These are phyloP conservation scores for Lophotis ruficrista DNA, from an alignment of 2,113 vertebrate species.

Conservation along the genomic window DNA sequence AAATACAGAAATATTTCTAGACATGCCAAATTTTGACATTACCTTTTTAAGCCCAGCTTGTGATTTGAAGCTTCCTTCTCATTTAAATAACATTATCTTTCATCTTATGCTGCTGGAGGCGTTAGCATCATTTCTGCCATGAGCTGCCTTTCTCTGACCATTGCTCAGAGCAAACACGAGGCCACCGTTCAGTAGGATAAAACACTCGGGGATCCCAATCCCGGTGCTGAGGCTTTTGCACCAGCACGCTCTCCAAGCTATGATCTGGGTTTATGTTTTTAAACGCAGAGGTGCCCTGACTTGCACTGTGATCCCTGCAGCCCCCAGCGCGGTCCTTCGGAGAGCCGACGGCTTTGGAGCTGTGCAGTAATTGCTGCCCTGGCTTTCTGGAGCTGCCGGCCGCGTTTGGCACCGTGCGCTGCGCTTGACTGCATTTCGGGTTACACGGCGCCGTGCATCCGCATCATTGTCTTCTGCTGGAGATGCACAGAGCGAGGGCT, in stretches of 20 bases:
- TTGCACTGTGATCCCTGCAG: background rate
- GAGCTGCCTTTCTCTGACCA: background rate
- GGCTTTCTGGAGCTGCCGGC: background rate
- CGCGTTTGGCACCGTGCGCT: fast-evolving
- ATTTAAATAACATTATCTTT: background rate
- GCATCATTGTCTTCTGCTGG: background rate
- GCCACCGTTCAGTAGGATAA: background rate
- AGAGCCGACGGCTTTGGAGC: background rate
- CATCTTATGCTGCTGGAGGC: background rate
- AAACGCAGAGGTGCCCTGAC: background rate
- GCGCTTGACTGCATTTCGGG: background rate
- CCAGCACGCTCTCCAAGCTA: background rate
- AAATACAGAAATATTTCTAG: background rate
- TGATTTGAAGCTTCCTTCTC: background rate
- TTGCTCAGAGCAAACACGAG: background rate
- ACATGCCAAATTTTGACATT: background rate
- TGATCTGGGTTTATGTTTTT: background rate
- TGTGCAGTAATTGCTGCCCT: background rate
- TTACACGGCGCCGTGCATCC: background rate
- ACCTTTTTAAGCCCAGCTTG: background rate
- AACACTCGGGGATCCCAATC: background rate
- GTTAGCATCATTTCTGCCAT: background rate
- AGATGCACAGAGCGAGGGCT: background rate
- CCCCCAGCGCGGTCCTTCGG: background rate
- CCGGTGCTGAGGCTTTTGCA: background rate